Conservation (phyloP, 2,888 invertebrate genomes). For the Isoperla grammatica region DNA sequence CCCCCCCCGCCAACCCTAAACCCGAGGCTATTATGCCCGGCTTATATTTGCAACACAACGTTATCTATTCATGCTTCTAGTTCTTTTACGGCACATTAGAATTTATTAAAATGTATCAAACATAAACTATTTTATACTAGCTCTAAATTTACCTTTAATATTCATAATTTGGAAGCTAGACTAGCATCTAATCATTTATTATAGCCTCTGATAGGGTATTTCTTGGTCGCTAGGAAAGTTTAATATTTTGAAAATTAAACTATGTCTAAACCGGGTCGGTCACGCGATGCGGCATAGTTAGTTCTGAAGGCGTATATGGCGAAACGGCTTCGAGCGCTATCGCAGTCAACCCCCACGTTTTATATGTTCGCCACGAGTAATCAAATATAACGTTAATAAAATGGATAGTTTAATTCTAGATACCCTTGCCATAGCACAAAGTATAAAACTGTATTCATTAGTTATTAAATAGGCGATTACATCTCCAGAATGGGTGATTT, state of each 20-base stretch:
- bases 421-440: too few species aligned
- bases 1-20: neutral
- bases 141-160: too few species aligned
- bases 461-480: too few species aligned
- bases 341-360: neutral
- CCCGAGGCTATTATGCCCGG: neutral
- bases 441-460: too few species aligned
- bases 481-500: too few species aligned
- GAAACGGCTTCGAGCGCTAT: conserved; percentile 11
- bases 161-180: too few species aligned
- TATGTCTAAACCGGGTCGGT: neutral
- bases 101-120: too few species aligned
- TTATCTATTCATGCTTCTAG: too few species aligned
- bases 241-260: conserved; percentile 13
- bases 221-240: neutral
- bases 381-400: neutral
- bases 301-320: neutral
- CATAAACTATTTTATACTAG: too few species aligned
- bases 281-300: neutral
- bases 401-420: neutral
- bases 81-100: too few species aligned
- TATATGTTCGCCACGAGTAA: neutral
- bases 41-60: neutral
- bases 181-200: too few species aligned
- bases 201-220: too few species aligned